Conservation (phyloP, 2,113 vertebrate genomes). For the Sander vitreus region DNA sequence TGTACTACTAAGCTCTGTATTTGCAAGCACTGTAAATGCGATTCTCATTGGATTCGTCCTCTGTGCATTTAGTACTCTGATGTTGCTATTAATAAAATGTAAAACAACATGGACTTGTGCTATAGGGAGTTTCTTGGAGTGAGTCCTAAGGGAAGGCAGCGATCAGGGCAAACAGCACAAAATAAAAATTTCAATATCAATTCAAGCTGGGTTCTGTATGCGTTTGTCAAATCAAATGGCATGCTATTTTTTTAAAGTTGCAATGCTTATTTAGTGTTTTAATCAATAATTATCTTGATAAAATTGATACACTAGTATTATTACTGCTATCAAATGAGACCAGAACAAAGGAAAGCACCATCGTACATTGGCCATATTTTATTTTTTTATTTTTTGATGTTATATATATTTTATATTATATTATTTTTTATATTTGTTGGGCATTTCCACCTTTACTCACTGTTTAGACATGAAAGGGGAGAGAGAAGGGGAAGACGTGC, state of each 20-base stretch:
- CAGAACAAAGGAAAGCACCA: background rate
- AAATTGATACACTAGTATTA: constrained; percentile 15
- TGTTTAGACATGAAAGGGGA: too few species aligned
- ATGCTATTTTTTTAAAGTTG: constrained; percentile 11
- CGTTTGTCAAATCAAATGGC: constrained; percentile 40
- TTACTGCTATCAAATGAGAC: constrained; percentile 16
- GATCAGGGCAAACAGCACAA: constrained; percentile 54
- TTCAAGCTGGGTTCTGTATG: constrained; percentile 19
- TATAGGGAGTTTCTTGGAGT: constrained; percentile 65
- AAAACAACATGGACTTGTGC: constrained; percentile 77
- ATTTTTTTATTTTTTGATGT: too few species aligned
- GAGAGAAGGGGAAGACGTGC: too few species aligned
- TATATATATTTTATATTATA: too few species aligned
- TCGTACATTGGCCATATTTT: too few species aligned
- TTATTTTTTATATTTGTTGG: too few species aligned
- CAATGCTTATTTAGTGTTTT: constrained; percentile 22
- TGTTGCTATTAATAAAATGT: constrained; percentile 94
- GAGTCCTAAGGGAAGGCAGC: constrained; percentile 30
- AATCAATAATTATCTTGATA: constrained; percentile 40
- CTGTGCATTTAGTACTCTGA: constrained; percentile 94
- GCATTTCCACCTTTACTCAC: too few species aligned
- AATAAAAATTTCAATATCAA: constrained; percentile 59
- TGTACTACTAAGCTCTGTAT: constrained; percentile 91
- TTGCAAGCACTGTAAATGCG: constrained; percentile 93
- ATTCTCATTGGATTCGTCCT: constrained; percentile 87